These are phyloP conservation scores for Camelus bactrianus DNA, from an alignment of 2,113 vertebrate species.

Conservation along the genomic window DNA sequence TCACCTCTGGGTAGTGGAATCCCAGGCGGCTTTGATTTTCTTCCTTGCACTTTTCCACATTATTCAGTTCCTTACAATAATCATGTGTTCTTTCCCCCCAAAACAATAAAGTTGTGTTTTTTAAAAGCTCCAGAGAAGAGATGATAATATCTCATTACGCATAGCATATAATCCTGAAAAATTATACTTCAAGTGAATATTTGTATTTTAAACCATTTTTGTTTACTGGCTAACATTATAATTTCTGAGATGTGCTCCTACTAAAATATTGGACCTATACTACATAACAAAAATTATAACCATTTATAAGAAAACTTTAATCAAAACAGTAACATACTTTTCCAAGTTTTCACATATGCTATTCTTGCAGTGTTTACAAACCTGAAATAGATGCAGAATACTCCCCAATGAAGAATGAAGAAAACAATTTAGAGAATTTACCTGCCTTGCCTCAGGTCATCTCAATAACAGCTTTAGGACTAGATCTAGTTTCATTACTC, in stretches of 20 bases:
- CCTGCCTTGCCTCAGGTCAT: not conserved
- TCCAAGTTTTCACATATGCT: not conserved
- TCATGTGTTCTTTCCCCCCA: not conserved
- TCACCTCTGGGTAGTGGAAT: not conserved
- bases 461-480: not conserved
- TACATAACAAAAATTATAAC: not conserved
- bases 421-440: not conserved
- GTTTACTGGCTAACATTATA: not conserved
- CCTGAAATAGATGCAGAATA: not conserved
- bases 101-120: not conserved
- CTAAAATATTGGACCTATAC: not conserved
- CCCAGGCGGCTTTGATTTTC: not conserved
- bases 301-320: not conserved
- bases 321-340: not conserved
- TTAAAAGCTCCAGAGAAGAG: not conserved
- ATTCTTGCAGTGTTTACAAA: not conserved
- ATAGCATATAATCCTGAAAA: not conserved
- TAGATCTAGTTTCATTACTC: not conserved
- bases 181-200: not conserved
- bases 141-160: not conserved
- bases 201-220: not conserved
- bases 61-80: not conserved
- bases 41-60: not conserved
- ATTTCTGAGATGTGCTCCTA: not conserved
- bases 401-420: not conserved